These are phyloP conservation scores for Steinernema feltiae DNA, from an alignment of 1,140 invertebrate genomes.

Conservation along the genomic window DNA sequence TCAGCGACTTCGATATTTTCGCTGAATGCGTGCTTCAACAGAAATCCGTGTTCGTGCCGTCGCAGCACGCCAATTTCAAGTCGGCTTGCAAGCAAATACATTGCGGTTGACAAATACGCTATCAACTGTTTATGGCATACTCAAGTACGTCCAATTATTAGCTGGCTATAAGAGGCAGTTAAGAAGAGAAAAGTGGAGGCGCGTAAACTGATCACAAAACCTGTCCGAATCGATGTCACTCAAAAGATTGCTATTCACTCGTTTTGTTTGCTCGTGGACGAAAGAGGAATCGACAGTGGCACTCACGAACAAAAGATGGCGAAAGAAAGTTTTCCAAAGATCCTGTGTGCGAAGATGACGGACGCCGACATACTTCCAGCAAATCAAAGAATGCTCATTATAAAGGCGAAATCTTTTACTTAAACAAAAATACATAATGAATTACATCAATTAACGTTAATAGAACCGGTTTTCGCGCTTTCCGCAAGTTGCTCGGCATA, in stretches of 20 bases:
- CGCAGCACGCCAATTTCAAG: neutral
- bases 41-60: neutral
- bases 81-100: too few species aligned
- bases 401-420: too few species aligned
- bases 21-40: neutral
- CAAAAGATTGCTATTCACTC: neutral
- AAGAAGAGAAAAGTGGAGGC: neutral
- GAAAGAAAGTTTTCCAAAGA: too few species aligned
- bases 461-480: neutral
- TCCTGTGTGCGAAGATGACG: too few species aligned
- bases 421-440: neutral
- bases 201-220: neutral
- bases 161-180: neutral
- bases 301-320: constrained; percentile 8
- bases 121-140: neutral
- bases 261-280: neutral
- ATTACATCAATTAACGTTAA: neutral
- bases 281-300: neutral
- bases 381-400: too few species aligned
- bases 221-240: neutral
- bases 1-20: neutral
- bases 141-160: neutral
- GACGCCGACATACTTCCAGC: too few species aligned
- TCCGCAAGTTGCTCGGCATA: neutral
- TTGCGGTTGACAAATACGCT: neutral